phyloP scores from a whole-genome alignment of 2,113 vertebrate species.

The Protomyctophum bolini region DNA sequence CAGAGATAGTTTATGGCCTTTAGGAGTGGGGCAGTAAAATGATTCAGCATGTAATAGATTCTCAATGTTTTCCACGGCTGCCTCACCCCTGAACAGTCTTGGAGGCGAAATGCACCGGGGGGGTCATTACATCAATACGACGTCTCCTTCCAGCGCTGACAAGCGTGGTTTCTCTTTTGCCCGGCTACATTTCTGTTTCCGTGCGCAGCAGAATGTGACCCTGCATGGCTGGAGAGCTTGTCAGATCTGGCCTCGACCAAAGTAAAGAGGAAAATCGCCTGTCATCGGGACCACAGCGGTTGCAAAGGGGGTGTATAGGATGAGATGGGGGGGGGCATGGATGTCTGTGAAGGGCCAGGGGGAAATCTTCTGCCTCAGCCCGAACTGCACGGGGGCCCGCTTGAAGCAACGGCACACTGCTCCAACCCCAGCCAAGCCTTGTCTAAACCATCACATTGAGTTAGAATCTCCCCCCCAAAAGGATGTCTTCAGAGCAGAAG shows the following conservation, averaged over 20 bases:
- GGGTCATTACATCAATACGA: slow-evolving; percentile 13
- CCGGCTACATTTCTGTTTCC: neutral
- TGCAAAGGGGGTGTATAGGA: neutral
- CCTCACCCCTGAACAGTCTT: neutral
- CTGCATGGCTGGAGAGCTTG: slow-evolving; percentile 4
- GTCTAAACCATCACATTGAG: slow-evolving; percentile 32
- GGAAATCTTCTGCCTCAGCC: neutral
- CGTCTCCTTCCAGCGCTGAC: neutral
- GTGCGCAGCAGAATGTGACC: neutral
- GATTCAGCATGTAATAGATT: slow-evolving; percentile 12
- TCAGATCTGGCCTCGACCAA: neutral
- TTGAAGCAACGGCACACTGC: neutral
- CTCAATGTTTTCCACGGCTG: neutral
- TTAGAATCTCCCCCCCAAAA: slow-evolving; percentile 24
- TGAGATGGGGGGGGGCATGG: neutral
- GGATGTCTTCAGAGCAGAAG: neutral
- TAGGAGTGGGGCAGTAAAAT: slow-evolving; percentile 10
- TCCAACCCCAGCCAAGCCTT: slow-evolving; percentile 1
- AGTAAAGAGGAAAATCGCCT: neutral
- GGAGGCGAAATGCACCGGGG: slow-evolving; percentile 20
- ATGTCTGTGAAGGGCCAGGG: neutral
- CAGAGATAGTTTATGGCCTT: slow-evolving; percentile 5
- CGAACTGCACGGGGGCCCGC: neutral
- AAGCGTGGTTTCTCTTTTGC: neutral
- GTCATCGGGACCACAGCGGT: neutral